These are phyloP conservation scores for Microctonus hyperodae DNA, from an alignment of 2,888 invertebrate species.

Conservation along the genomic window DNA sequence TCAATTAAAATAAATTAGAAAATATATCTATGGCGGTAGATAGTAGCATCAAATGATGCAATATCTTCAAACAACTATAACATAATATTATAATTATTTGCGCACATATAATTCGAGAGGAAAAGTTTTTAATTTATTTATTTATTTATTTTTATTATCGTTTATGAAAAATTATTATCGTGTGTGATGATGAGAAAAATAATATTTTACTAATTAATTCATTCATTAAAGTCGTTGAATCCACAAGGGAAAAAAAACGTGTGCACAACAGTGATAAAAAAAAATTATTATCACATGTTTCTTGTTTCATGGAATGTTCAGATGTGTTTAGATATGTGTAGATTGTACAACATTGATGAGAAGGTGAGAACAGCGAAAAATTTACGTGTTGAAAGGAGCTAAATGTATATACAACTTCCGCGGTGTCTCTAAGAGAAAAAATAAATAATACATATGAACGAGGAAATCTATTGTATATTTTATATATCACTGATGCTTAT, in stretches of 20 bases:
- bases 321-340: neutral
- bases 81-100: neutral
- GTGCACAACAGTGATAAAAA: no score
- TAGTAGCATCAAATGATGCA: slow-evolving; percentile 16
- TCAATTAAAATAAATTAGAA: slow-evolving; percentile 32
- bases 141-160: no score
- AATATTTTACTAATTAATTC: neutral
- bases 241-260: no score
- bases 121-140: neutral
- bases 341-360: neutral
- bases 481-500: no score
- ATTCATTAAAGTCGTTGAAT: neutral
- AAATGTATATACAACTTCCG: no score
- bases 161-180: no score
- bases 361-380: neutral
- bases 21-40: neutral
- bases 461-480: no score
- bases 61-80: neutral
- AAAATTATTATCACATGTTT: no score
- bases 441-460: no score
- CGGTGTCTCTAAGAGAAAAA: no score
- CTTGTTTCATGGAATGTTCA: neutral
- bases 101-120: neutral
- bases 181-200: neutral
- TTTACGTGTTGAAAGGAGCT: no score